Base-by-base conservation (phyloP, 2,113 vertebrate species). In the Poecilia latipinna region DNA sequence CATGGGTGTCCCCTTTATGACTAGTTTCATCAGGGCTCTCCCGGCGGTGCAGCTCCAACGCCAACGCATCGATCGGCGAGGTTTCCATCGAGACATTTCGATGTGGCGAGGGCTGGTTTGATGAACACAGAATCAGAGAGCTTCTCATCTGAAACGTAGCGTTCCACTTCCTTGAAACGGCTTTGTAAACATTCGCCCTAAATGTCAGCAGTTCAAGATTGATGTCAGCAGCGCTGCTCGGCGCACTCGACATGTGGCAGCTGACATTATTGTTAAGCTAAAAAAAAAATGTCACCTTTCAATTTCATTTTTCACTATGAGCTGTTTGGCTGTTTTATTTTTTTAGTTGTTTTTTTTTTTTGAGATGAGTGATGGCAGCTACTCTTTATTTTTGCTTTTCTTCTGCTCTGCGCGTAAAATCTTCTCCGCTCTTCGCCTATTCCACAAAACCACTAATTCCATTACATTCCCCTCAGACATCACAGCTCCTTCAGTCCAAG, bases 11-110 rank as follows among this genome's bases (percentile, higher is more conserved):
- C 93, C 93, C 92, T 89, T 67, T 77, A 83, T 89, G 91, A 93
- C 86, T 80, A 70, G 82, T 89, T 88, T 93, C 89, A 88, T 54
- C 92, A 90, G 93, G 93, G 90, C 84, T 94, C 88, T 93, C 93
- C 93, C 74, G 26, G 72, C 33, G 78, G 79, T 82, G 88, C 77
- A 69, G 86, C 86, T 83, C 64, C 74, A 32, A 72, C 85, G 22
- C 89, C 84, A 64, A 87, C 85, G 65, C 87, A 78, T 12, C 7
- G 48, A 71, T 67, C 73, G 60, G 61, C 70, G 19, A 86, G 77
- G 35, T 93, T 93, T 93, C 91, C 92, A 90, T 72, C 1, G 62
- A 85, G 83, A 85, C 77, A 72, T 89, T 83, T 87, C 68, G 22
- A 37, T 73, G 79, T 32, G 76, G 80, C 60, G 65, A 79, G 48